phyloP scores from a whole-genome alignment of 2,797 vertebrate genomes.

The Periparus ater region DNA sequence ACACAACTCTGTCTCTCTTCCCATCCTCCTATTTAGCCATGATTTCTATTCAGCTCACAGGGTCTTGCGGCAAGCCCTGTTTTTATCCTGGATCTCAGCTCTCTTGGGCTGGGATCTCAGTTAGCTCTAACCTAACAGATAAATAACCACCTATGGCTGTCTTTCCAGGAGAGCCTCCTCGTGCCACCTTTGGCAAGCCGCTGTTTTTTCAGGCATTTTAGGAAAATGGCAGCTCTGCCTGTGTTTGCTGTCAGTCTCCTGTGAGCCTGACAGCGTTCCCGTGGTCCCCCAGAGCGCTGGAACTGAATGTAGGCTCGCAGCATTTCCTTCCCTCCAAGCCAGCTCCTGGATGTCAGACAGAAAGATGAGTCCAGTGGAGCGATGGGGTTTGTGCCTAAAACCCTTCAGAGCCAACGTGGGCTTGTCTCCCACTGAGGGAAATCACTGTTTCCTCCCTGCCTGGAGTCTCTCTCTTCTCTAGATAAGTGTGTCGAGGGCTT shows the following conservation, averaged over 20 bases:
- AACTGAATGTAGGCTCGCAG: not conserved
- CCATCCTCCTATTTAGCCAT: not conserved
- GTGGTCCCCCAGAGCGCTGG: not conserved
- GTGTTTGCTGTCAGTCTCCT: not conserved
- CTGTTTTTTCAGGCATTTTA: not conserved
- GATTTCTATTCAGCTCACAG: slow-evolving; percentile 42
- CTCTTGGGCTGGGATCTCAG: not conserved
- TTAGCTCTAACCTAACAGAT: not conserved
- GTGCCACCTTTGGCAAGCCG: not conserved
- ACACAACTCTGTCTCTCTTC: not conserved
- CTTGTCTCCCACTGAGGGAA: not conserved
- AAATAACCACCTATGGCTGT: not conserved
- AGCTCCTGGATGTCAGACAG: not conserved
- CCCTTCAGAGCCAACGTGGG: not conserved
- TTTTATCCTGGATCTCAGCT: not conserved
- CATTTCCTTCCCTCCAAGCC: not conserved
- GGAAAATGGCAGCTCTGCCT: not conserved
- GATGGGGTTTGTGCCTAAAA: not conserved
- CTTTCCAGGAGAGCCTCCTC: not conserved
- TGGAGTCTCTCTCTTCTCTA: not conserved
- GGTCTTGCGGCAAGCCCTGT: not conserved
- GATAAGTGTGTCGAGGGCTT: not conserved
- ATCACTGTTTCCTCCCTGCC: not conserved
- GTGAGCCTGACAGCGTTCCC: not conserved
- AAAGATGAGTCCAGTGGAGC: not conserved